phyloP scores from a whole-genome alignment of 2,888 invertebrate genomes.

The Odontomyia ornata region DNA sequence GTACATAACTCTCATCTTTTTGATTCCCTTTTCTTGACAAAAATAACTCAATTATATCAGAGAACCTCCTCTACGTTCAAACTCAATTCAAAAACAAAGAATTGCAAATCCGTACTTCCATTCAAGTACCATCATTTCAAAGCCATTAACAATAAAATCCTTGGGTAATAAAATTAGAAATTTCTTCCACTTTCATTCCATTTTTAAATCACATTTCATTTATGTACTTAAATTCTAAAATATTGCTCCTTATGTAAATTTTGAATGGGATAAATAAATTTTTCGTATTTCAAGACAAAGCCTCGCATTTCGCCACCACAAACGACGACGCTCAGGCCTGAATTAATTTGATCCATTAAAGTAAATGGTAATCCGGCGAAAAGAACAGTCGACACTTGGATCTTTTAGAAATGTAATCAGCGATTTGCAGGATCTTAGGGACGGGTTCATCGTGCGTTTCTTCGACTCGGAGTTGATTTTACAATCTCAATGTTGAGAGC shows the following conservation, averaged over 20 bases:
- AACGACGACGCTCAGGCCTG: conserved; percentile 41
- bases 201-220: conserved; percentile 3
- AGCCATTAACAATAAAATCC: no score
- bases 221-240: background rate
- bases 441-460: conserved; percentile 40
- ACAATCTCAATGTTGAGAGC: no score
- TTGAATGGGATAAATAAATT: conserved; percentile 17
- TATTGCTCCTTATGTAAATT: conserved; percentile 11
- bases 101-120: no score
- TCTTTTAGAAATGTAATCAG: conserved; percentile 47
- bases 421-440: conserved; percentile 47
- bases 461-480: no score
- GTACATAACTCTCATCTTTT: no score
- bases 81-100: no score
- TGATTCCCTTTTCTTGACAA: no score
- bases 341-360: conserved; percentile 50
- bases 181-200: background rate
- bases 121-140: no score
- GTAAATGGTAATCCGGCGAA: conserved; percentile 48
- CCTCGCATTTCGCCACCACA: background rate
- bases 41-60: no score
- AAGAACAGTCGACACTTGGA: conserved; percentile 39
- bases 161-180: no score
- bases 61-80: no score
- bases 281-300: conserved; percentile 9